Conservation (phyloP, 2,113 vertebrate genomes). For the Typhlomys cinereus region DNA sequence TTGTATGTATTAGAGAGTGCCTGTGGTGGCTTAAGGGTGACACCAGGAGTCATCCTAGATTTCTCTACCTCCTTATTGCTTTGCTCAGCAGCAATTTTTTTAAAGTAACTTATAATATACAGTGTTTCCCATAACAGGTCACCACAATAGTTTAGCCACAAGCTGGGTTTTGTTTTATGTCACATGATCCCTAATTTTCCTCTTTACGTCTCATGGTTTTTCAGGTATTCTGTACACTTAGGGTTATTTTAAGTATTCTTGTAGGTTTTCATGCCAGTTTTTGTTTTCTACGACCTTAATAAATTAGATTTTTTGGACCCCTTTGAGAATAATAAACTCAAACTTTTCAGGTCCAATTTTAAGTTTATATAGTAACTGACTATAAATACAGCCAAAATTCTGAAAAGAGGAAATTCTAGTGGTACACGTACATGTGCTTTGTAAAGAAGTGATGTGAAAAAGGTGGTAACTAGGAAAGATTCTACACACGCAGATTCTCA, state of each 20-base stretch:
- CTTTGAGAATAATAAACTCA: neutral
- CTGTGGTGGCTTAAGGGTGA: too few relatives aligned
- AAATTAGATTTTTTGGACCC: neutral
- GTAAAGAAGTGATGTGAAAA: too few relatives aligned
- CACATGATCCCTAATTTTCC: neutral
- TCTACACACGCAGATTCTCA: neutral
- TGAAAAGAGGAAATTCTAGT: neutral
- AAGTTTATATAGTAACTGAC: conserved; percentile 29
- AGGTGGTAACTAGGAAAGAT: neutral
- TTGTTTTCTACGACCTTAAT: neutral
- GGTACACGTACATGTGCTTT: neutral
- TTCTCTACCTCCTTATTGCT: too few relatives aligned
- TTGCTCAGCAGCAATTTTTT: too few relatives aligned
- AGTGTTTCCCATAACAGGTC: neutral
- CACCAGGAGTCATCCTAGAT: too few relatives aligned
- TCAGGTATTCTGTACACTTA: neutral
- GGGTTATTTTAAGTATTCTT: neutral
- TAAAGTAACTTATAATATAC: conserved; percentile 25
- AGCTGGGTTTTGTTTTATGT: neutral
- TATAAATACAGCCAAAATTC: conserved; percentile 33
- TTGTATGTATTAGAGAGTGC: too few relatives aligned
- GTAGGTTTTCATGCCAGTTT: neutral
- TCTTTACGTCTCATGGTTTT: neutral
- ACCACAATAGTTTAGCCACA: conserved; percentile 15
- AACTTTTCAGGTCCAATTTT: too few relatives aligned